A percentile compares a stretch with the other conserved stretches of the same genome.
Evolutionary conservation across 2,888 invertebrate species (phyloP).

Genomic region (Melanargia galathea): DNA sequence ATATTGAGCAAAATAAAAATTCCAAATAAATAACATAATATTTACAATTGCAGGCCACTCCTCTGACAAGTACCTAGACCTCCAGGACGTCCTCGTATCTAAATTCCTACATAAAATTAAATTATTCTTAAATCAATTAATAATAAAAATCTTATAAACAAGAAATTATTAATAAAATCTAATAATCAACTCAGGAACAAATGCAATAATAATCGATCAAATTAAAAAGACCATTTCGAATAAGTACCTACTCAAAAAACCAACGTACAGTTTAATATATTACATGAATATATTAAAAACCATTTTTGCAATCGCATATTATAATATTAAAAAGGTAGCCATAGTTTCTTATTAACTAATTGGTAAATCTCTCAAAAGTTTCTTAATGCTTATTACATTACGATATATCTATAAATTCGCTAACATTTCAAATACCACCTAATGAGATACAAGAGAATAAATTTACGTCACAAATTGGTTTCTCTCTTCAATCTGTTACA

Average conservation of each 20-base stretch:
- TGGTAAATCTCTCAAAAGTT: slow-evolving; percentile 79
- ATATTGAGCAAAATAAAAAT: slow-evolving; percentile 47
- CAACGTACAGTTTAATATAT: slow-evolving; percentile 73
- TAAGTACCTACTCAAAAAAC: slow-evolving; percentile 56
- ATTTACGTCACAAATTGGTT: slow-evolving; percentile 69
- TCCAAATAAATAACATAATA: slow-evolving; percentile 48
- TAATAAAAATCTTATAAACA: slow-evolving; percentile 67
- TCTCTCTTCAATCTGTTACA: slow-evolving; percentile 49
- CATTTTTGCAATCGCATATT: slow-evolving; percentile 70
- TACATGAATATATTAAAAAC: slow-evolving; percentile 79
- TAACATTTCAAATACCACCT: slow-evolving; percentile 79
- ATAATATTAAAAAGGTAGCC: slow-evolving; percentile 69
- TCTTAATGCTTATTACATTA: slow-evolving; percentile 61
- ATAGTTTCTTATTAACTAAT: slow-evolving; percentile 75
- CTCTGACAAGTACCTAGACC: slow-evolving; percentile 42
- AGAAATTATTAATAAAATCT: slow-evolving; percentile 77
- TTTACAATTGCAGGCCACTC: slow-evolving; percentile 47
- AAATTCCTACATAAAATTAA: slow-evolving; percentile 64
- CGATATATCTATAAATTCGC: slow-evolving; percentile 78
- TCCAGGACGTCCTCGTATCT: slow-evolving; percentile 65
- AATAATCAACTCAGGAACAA: slow-evolving; percentile 82
- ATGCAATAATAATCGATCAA: slow-evolving; percentile 81
- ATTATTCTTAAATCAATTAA: slow-evolving; percentile 67
- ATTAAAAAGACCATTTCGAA: slow-evolving; percentile 69
- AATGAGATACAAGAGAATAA: slow-evolving; percentile 81